Evolutionary conservation across 2,888 invertebrate genomes (phyloP).

Genomic region (Aspidiotus rigidus): DNA sequence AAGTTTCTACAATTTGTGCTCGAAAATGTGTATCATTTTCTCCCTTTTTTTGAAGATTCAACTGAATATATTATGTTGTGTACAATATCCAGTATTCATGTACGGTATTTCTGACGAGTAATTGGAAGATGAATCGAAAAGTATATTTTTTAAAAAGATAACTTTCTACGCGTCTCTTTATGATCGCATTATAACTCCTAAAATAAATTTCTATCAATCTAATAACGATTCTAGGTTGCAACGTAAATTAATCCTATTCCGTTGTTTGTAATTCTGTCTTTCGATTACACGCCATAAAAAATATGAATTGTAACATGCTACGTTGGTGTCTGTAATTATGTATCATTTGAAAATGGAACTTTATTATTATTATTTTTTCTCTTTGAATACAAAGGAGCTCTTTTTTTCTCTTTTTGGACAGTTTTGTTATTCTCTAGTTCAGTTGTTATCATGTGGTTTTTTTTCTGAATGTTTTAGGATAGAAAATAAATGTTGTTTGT

Average conservation of each 20-base stretch:
- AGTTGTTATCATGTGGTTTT: slow-evolving; percentile 14
- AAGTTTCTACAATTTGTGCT: background rate
- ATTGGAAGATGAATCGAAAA: too few relatives aligned
- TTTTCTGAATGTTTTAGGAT: slow-evolving; percentile 30
- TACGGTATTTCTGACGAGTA: too few relatives aligned
- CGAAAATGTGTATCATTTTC: background rate
- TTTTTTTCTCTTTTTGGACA: slow-evolving; percentile 20
- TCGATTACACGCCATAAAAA: background rate
- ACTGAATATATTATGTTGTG: background rate
- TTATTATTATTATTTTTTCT: slow-evolving; percentile 10
- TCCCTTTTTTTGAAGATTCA: background rate
- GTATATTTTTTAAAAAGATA: too few relatives aligned
- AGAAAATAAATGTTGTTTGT: slow-evolving; percentile 32
- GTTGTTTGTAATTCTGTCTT: background rate
- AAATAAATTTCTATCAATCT: background rate
- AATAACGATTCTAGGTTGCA: background rate
- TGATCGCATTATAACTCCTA: too few relatives aligned
- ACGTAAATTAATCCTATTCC: background rate
- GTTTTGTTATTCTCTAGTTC: slow-evolving; percentile 27
- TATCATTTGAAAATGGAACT: background rate
- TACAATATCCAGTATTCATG: too few relatives aligned
- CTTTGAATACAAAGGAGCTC: slow-evolving; percentile 19
- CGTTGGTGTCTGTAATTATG: background rate
- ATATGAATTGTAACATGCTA: background rate
- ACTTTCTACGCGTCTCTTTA: too few relatives aligned